Conservation (phyloP, 2,113 vertebrate genomes). For the Tor tambroides region DNA sequence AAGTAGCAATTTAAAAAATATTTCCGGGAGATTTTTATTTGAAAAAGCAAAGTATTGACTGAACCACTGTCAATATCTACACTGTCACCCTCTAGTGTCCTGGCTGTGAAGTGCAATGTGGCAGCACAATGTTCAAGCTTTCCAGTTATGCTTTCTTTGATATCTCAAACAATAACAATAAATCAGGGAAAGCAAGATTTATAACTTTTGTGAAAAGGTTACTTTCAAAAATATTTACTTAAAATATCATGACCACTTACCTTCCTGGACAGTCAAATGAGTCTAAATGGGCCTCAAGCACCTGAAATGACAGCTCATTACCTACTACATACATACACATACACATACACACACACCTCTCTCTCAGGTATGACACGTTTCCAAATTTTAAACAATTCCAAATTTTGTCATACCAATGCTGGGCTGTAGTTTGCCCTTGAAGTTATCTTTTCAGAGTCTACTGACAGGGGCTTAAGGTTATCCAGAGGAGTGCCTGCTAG, state of each 20-base stretch:
- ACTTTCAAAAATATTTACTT: neutral
- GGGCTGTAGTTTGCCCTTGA: slow-evolving; percentile 55
- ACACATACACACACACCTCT: no score
- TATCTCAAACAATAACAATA: neutral
- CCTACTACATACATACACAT: no score
- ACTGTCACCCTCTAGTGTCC: neutral
- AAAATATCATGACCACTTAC: neutral
- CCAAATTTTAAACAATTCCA: neutral
- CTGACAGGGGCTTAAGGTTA: slow-evolving; percentile 65
- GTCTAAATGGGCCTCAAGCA: slow-evolving; percentile 36
- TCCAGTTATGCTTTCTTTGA: neutral
- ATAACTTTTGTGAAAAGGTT: neutral
- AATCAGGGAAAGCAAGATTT: neutral
- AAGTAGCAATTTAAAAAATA: no score
- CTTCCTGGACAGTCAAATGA: neutral
- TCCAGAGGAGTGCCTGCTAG: slow-evolving; percentile 66
- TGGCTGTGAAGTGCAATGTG: neutral
- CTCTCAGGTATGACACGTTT: neutral
- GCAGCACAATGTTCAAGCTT: neutral
- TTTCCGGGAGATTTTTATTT: neutral
- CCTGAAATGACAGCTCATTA: slow-evolving; percentile 18
- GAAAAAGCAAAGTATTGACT: no score
- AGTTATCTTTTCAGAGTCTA: slow-evolving; percentile 54
- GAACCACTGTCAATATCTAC: neutral
- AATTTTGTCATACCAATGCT: slow-evolving; percentile 56